Evolutionary conservation across 2,888 invertebrate genomes (phyloP), one percentile per base, ranked within the genome.

Genomic region (Lamproptera curius): DNA sequence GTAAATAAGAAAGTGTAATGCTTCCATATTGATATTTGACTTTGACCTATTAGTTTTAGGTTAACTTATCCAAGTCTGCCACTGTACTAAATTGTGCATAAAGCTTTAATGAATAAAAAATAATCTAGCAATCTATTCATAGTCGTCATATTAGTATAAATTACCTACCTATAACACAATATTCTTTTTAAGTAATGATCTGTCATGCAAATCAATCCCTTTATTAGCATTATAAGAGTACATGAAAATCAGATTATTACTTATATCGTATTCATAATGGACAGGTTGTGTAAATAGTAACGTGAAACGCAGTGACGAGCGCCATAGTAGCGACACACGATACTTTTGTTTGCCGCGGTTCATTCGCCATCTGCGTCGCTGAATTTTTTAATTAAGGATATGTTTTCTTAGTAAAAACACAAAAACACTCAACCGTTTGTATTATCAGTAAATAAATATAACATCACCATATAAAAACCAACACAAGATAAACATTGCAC

Each of bases 221-320:
- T 28, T 28, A 28, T 28, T 8, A n/a, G n/a, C 28, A 10, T 28
- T 28, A n/a, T n/a, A 28, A 10, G 10, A 28, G n/a, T n/a, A 2
- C n/a, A 28, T 31, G 33, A 43, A 40, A 40, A 11, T 11, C 31
- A 9, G 34, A 17, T 31, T 5, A 31, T 31, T 31, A n/a, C 31
- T 31, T 11, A 31, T 46, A 28, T 61, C 57, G 50, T 67, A 67
- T 67, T 62, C 67, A 73, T 74, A 67, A 66, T 65, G 70, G 62
- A 67, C 77, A 74, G 70, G 74, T 80, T 82, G 73, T 76, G 56
- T 76, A 76, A 74, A 81, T 73, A 79, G 83, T 70, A 84, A 84
- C 62, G 50, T 58, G 54, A 82, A 48, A 63, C 66, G 57, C 17
- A 56, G 63, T 66, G 73, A 74, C 74, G 69, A 70, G 67, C 73